phyloP scores from a whole-genome alignment of 2,113 vertebrate species.

The Neoarius graeffei region DNA sequence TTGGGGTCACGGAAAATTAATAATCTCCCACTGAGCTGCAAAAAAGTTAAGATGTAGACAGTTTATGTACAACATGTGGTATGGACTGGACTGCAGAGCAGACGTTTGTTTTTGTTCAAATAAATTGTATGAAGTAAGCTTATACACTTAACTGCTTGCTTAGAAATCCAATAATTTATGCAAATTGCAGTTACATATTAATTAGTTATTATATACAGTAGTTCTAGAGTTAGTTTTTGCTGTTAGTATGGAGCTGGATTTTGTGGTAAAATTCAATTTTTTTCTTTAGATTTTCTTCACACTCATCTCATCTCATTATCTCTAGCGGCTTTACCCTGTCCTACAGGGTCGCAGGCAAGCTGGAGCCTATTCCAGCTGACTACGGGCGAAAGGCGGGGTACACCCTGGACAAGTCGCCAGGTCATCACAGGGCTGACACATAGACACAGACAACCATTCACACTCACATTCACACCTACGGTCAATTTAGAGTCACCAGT shows the following conservation, averaged over 20 bases:
- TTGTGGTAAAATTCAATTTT: background rate
- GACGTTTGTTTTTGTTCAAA: background rate
- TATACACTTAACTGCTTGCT: background rate
- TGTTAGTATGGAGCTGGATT: too few relatives aligned
- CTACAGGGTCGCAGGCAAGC: too few relatives aligned
- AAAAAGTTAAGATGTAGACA: background rate
- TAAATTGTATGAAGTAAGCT: background rate
- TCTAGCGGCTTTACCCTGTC: too few relatives aligned
- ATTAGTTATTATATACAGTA: background rate
- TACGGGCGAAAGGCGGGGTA: too few relatives aligned
- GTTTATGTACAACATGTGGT: background rate
- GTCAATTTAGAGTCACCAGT: too few relatives aligned
- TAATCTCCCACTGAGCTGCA: background rate
- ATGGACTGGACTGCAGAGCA: background rate
- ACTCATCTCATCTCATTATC: too few relatives aligned
- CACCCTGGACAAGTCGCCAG: too few relatives aligned
- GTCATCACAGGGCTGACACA: too few relatives aligned
- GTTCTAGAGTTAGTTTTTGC: background rate
- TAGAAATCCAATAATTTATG: background rate
- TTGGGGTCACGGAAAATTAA: background rate
- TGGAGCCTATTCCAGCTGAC: too few relatives aligned
- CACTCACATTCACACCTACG: too few relatives aligned
- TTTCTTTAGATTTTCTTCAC: background rate
- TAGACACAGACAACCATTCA: too few relatives aligned
- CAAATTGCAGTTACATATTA: background rate